A percentile compares a stretch with the other conserved stretches of the same genome.
These are phyloP conservation scores for Thereva nobilitata DNA, from an alignment of 2,888 invertebrate species.

Conservation along the genomic window DNA sequence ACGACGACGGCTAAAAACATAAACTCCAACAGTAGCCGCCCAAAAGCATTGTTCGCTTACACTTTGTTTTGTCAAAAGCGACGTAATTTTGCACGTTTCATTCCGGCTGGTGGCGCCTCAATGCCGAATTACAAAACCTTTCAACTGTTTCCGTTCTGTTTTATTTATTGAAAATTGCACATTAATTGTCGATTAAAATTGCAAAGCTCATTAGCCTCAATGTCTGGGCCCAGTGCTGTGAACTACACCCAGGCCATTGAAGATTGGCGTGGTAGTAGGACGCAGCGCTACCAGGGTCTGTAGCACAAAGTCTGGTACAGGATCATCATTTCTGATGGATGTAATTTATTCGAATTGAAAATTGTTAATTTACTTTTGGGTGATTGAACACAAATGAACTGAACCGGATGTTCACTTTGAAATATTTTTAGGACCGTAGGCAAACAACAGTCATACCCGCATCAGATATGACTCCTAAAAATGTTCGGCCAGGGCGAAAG, in stretches of 20 bases:
- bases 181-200: conserved; percentile 31
- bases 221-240: too few species aligned
- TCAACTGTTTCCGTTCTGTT: neutral
- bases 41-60: too few species aligned
- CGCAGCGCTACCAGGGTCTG: too few species aligned
- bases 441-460: neutral
- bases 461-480: conserved; percentile 1
- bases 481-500: neutral
- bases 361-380: conserved; percentile 14
- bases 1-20: too few species aligned
- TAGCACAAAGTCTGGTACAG: too few species aligned
- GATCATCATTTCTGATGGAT: neutral
- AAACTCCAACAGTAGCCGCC: too few species aligned
- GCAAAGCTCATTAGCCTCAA: conserved; percentile 21
- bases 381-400: neutral
- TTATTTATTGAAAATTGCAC: conserved; percentile 5
- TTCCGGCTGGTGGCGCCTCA: neutral
- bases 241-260: too few species aligned
- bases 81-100: neutral
- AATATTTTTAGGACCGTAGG: neutral
- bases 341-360: neutral
- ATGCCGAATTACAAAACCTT: conserved; percentile 1
- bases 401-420: neutral
- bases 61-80: neutral
- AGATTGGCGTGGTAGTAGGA: too few species aligned